These are phyloP conservation scores for Drosophila macrospina DNA, from an alignment of 2,888 invertebrate species.

Conservation along the genomic window DNA sequence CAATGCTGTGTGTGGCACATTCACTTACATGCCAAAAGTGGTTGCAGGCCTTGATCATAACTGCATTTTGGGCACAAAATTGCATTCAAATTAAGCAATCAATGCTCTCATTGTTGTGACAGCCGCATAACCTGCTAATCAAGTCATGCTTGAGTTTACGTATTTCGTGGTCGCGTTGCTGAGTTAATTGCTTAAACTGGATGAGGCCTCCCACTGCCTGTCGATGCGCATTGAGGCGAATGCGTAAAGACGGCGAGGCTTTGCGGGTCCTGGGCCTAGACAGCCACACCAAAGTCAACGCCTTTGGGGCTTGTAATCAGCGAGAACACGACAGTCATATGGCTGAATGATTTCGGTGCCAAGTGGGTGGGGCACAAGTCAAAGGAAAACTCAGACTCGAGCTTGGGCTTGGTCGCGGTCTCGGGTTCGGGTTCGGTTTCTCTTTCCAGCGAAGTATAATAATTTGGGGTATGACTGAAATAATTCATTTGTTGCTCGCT, in stretches of 20 bases:
- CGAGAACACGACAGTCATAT: slow-evolving; percentile 38
- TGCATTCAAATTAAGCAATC: slow-evolving; percentile 47
- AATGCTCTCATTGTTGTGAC: slow-evolving; percentile 22
- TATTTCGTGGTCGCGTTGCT: slow-evolving; percentile 32
- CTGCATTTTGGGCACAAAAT: slow-evolving; percentile 35
- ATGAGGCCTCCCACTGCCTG: slow-evolving; percentile 32
- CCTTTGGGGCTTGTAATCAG: slow-evolving; percentile 44
- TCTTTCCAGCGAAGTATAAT: slow-evolving; percentile 3
- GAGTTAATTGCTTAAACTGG: slow-evolving; percentile 69
- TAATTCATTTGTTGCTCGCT: slow-evolving; percentile 66
- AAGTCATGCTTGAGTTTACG: slow-evolving; percentile 32
- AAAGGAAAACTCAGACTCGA: background rate
- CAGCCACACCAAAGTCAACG: slow-evolving; percentile 16
- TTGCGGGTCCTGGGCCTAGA: slow-evolving; percentile 8
- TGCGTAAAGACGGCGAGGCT: slow-evolving; percentile 59
- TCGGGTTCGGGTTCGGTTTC: background rate
- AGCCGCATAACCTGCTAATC: slow-evolving; percentile 52
- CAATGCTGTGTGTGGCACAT: background rate
- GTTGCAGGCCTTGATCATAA: slow-evolving; percentile 17
- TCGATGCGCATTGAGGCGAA: slow-evolving; percentile 63
- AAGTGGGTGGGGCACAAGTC: slow-evolving; percentile 6
- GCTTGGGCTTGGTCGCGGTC: background rate
- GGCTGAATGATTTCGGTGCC: slow-evolving; percentile 44
- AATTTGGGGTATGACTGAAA: slow-evolving; percentile 44
- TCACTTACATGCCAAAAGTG: slow-evolving; percentile 9